phyloP scores from a whole-genome alignment of 2,888 invertebrate genomes.

The Amblyteles armatorius region DNA sequence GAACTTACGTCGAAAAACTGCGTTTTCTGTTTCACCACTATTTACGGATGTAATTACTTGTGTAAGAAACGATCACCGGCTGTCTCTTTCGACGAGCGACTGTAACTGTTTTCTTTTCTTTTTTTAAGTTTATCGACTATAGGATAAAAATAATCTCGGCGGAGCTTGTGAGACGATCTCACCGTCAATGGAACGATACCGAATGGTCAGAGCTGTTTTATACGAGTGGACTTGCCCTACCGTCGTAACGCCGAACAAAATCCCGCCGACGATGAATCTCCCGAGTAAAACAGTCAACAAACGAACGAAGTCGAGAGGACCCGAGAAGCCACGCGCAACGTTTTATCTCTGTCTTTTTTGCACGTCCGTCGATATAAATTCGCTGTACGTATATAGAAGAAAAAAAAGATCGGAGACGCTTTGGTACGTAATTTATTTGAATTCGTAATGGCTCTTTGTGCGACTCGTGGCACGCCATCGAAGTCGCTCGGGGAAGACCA shows the following conservation, averaged over 20 bases:
- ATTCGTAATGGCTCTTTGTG: conserved; percentile 59
- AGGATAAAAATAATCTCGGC: conserved; percentile 19
- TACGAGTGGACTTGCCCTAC: conserved; percentile 74
- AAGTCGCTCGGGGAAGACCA: conserved; percentile 36
- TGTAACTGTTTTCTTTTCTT: conserved; percentile 17
- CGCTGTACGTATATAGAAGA: neutral
- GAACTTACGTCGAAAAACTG: conserved; percentile 50
- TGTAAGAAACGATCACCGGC: conserved; percentile 29
- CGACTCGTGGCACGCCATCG: conserved; percentile 23
- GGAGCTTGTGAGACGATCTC: conserved; percentile 53
- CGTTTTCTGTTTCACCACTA: conserved; percentile 50
- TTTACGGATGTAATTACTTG: conserved; percentile 42
- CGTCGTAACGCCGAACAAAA: conserved; percentile 56
- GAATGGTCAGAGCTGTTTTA: conserved; percentile 78
- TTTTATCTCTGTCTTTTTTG: neutral
- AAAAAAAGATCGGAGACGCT: neutral
- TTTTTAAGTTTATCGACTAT: conserved; percentile 18
- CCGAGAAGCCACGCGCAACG: neutral
- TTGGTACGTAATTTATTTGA: conserved; percentile 46
- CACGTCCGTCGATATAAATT: conserved; percentile 21
- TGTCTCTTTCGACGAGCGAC: conserved; percentile 6
- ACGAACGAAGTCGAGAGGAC: conserved; percentile 8
- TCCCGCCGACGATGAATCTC: conserved; percentile 51
- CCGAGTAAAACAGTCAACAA: conserved; percentile 18
- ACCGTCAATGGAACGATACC: conserved; percentile 74